These are phyloP conservation scores for Nomada ferruginata DNA, from an alignment of 2,888 invertebrate species.

Conservation along the genomic window DNA sequence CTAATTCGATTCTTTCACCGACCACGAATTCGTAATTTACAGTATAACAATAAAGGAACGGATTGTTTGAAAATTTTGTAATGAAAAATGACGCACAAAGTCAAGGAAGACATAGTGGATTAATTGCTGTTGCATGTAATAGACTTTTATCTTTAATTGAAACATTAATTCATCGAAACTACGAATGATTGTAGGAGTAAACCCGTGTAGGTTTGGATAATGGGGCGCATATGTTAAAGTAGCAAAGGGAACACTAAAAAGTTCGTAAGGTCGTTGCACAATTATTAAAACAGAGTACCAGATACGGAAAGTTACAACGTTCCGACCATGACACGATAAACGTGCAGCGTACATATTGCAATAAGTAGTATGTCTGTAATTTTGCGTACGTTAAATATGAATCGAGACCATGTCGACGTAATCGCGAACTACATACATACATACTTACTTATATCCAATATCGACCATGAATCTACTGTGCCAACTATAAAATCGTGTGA, in stretches of 20 bases:
- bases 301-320: slow-evolving; percentile 14
- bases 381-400: slow-evolving; percentile 7
- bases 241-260: neutral
- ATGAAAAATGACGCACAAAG: too few species aligned
- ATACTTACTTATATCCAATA: slow-evolving; percentile 20
- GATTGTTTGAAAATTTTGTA: too few species aligned
- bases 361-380: slow-evolving; percentile 8
- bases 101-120: too few species aligned
- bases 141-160: too few species aligned
- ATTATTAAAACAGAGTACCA: neutral
- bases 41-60: too few species aligned
- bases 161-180: too few species aligned
- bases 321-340: slow-evolving; percentile 50
- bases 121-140: too few species aligned
- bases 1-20: too few species aligned
- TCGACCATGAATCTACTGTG: slow-evolving; percentile 26
- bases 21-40: too few species aligned
- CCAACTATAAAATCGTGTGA: neutral
- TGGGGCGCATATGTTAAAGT: neutral
- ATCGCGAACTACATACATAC: neutral
- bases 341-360: slow-evolving; percentile 37
- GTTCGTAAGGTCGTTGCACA: neutral
- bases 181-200: too few species aligned
- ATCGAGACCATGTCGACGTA: slow-evolving; percentile 1
- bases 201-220: neutral